Evolutionary conservation across 1,140 invertebrate genomes (phyloP), one percentile per base, ranked within the genome.

Genomic region (Drosophila melanogaster): DNA sequence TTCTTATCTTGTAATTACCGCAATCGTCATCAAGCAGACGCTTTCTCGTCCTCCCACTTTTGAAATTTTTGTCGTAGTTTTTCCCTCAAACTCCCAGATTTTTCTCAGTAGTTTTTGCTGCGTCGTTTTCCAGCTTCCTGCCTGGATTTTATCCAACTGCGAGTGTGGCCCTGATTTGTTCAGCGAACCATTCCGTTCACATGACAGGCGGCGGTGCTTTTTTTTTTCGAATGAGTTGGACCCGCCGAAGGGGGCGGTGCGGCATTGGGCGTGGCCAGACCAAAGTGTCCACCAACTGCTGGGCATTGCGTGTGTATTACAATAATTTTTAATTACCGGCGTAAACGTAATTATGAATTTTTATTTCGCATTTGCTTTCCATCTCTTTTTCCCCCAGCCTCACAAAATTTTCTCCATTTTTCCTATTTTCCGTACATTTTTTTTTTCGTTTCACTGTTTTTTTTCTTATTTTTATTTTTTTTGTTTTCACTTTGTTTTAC

Each of bases 331-430:
- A 91, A 91, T 91, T 91, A 91, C 90, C 90, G 90, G 90, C 86
- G 90, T 91, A 91, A 91, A 91, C 80, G 90, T 91, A 91, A 91
- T 91, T 91, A 91, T 91, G 90, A 91, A 91, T 91, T 91, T 91
- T 91, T 90, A 90, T 91, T 91, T 87, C 69, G 74, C 73, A 66
- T 67, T 78, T 65, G 47, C 58, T 40, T 47, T 49, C 57, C 71
- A 43, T 62, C 70, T 62, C 65, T 61, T 54, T 65, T 56, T 38
- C 43, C 5, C 19, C 12, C 17, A 26, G n/a, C 24, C 50, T 33
- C 24, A 62, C 55, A 70, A 53, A 50, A 65, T 54, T 50, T 35
- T 38, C 37, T 22, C 15, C 26, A 37, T 56, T 43, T 50, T 50
- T 30, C 26, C 11, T 60, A 30, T 35, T 57, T 15, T 24, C 43